phyloP scores from a whole-genome alignment of 2,797 vertebrate genomes.

The Graptemys geographica region DNA sequence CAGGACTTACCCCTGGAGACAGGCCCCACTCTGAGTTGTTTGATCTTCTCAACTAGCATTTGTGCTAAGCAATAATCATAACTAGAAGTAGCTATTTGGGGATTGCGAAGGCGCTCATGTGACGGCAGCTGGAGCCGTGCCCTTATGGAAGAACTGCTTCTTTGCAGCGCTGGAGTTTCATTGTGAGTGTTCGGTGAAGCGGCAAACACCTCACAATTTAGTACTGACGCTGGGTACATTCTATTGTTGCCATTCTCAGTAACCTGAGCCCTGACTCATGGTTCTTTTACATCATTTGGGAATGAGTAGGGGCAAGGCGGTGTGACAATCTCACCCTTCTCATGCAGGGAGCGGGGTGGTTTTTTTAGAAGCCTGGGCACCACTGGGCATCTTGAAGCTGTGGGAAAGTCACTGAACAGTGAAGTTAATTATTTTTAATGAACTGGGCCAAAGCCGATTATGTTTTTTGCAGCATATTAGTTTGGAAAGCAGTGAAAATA shows the following conservation, averaged over 20 bases:
- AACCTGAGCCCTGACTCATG: constrained; percentile 12
- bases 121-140: fast-evolving
- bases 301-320: not conserved
- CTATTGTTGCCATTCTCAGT: not conserved
- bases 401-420: constrained; percentile 40
- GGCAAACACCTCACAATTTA: constrained; percentile 8
- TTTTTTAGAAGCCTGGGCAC: not conserved
- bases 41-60: not conserved
- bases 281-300: constrained; percentile 42
- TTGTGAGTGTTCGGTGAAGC: not conserved
- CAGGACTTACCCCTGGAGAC: not conserved
- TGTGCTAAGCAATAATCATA: not conserved
- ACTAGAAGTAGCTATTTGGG: not conserved
- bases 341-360: constrained; percentile 11
- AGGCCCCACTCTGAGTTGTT: not conserved
- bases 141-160: not conserved
- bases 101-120: not conserved
- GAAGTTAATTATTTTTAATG: constrained; percentile 76
- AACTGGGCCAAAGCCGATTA: constrained; percentile 63
- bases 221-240: not conserved
- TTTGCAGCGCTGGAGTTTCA: not conserved
- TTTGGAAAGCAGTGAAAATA: constrained; percentile 70
- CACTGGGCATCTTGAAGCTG: constrained; percentile 44
- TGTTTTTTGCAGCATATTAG: constrained; percentile 65
- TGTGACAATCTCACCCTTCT: not conserved